Conservation (phyloP, 2,888 invertebrate genomes). For the Lagria hirta region DNA sequence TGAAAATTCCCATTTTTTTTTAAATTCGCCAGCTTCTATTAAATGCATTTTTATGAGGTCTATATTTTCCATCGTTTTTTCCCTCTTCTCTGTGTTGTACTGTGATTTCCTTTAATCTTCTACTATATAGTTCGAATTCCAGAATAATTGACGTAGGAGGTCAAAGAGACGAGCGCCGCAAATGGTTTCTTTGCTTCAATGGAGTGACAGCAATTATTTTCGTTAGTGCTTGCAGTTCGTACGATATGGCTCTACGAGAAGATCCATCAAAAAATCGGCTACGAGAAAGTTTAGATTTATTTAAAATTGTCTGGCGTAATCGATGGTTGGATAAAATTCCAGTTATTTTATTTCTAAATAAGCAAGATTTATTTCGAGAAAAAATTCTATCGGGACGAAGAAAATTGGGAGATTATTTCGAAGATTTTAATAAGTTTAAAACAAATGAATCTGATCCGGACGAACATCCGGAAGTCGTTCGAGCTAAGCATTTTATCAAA, state of each 20-base stretch:
- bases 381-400: conserved; percentile 95
- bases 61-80: no score
- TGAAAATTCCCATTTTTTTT: no score
- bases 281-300: conserved; percentile 92
- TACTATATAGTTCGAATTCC: no score
- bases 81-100: no score
- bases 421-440: conserved; percentile 77
- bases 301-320: conserved; percentile 99
- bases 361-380: conserved; percentile 96
- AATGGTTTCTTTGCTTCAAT: conserved; percentile 99
- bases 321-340: conserved; percentile 97
- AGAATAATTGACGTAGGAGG: conserved; percentile 99
- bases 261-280: conserved; percentile 96
- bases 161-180: conserved; percentile 94
- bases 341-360: conserved; percentile 97
- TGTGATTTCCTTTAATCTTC: no score
- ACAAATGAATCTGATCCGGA: conserved; percentile 59
- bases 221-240: conserved; percentile 97
- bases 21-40: no score
- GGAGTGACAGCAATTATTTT: conserved; percentile 99
- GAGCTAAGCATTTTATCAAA: conserved; percentile 96
- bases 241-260: conserved; percentile 97
- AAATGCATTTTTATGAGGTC: no score
- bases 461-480: conserved; percentile 84
- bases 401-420: conserved; percentile 94